Base-by-base conservation (phyloP, 2,797 vertebrate genomes). In the Peromyscus nudipes region DNA sequence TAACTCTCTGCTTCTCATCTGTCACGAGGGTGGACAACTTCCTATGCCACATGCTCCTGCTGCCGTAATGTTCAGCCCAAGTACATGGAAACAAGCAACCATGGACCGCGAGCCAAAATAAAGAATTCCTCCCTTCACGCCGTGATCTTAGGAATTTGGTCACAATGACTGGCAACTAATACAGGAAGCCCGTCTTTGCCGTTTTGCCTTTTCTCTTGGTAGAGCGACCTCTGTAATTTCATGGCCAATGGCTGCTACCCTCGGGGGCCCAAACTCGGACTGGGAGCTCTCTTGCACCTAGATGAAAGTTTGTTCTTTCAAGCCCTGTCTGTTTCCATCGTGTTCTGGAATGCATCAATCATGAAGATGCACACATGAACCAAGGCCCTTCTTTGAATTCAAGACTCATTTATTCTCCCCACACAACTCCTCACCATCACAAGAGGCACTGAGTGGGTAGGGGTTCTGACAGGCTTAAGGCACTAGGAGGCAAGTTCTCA, bases 311-410 rank as follows among this genome's bases (percentile, higher is more conserved):
- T 37, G 31, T 31, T 4, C 46, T 84, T 43, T n/a, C 6, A 1
- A 0, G 0, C 4, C 6, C 2, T 2, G 4, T 85, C 40, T 75
- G 14, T 52, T n/a, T 52, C 52, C 83, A 82, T 0, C 4, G 6
- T 27, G 25, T 6, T 29, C 0, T 2, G 34, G 55, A 49, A 57
- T 0, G 16, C 75, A 13, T 73, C 64, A 75, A 3, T 17, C 29
- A 40, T 9, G 23, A 71, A 73, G 60, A 73, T 0, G 4, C 19
- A 46, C 21, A 49, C 17, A 1, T 3, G n/a, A 91, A 31, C 13
- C 52, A n/a, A 62, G 79, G 2, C 55, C 46, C 27, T 17, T 85
- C 75, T 85, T 76, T 23, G 83, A 52, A 37, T 52, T 86, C 43
- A 43, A 60, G 9, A 31, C 49, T 43, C 52, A 73, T 19, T 82